Evolutionary conservation across 2,113 vertebrate genomes (phyloP), one percentile per base, ranked within the genome.

Genomic region (Sebastes schlegelii): DNA sequence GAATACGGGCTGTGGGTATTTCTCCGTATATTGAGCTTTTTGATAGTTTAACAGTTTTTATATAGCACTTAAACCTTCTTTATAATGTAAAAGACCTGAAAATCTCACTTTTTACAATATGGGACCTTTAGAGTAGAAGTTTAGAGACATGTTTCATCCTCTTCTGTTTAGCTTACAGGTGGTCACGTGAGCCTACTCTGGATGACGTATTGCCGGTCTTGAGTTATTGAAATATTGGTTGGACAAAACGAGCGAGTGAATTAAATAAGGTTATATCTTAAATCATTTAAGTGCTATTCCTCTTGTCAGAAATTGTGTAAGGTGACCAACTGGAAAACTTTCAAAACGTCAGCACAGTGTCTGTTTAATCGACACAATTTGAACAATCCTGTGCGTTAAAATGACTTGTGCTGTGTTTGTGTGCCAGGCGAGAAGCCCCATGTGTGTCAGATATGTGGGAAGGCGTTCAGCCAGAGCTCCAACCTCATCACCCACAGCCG

Each of bases 401-500:
- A 42, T 43, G 46, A 55, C 3, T 5, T 70, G 43, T 73, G 40
- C 10, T 82, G 42, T 74, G 42, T 90, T 62, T 83, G 55, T 79
- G 76, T 79, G 6, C 43, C 79, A 95, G 95, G 95, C 0, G 95
- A 96, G 84, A 96, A 95, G 87, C 95, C 95, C 4, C 94, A 96
- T 10, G 92, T 95, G 70, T 96, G 95, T 88, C 87, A 85, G 67
- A 93, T 94, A 82, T 96, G 95, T 78, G 95, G 95, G 14, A 94
- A 94, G 70, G 93, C 93, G 2, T 96, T 96, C 92, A 96, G 95
- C 83, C 95, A 96, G 85, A 96, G 95, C 85, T 95, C 95, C 78
- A 96, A 96, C 88, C 94, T 96, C 82, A 95, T 96, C 92, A 96
- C 95, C 40, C 95, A 96, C 93, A 92, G 92, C 77, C 91, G 94